Evolutionary conservation across 1,140 invertebrate genomes (phyloP), one percentile per base, ranked within the genome.

Genomic region (Cataglyphis hispanica): DNA sequence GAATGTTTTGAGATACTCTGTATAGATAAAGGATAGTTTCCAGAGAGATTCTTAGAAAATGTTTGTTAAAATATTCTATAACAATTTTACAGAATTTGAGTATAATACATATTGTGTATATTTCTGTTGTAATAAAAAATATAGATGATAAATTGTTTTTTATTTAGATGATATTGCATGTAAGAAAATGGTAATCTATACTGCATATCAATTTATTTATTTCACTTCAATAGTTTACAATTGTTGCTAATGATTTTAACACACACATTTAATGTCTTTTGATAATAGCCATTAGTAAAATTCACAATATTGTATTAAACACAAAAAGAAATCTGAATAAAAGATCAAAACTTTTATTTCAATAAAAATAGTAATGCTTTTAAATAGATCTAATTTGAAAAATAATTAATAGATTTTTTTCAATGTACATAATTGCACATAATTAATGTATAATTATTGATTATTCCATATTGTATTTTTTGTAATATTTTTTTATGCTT

Each of bases 201-300:
- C 63, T 60, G 5, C 46, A 43, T 31, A 27, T 69, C 50, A 53
- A 40, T 53, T 80, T 61, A 81, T 69, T 81, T 66, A 78, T 66
- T 85, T 84, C 46, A 40, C 46, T 50, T 70, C 19, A 81, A 53
- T 31, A 31, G n/a, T 25, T 56, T 85, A 66, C 43, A 66, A 66
- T 34, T 50, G 63, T 34, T 37, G 11, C 16, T 60, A 72, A 0
- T 72, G 37, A 81, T 53, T 81, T 80, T 70, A 60, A 81, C 31
- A 3, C 31, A 31, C 2, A 31, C 50, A 72, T 43, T 81, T 81
- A 60, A 56, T 66, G 64, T 58, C 77, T 81, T 70, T 67, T 78
- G 13, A 67, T 53, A 25, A 37, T 69, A 25, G 16, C 27, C 3
- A 25, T 53, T 66, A 84, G 10, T 84, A 84, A 84, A 76, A 50